A percentile compares a stretch with the other conserved stretches of the same genome.
These are phyloP conservation scores for Homarus americanus DNA, from an alignment of 1,140 invertebrate species.

Conservation along the genomic window DNA sequence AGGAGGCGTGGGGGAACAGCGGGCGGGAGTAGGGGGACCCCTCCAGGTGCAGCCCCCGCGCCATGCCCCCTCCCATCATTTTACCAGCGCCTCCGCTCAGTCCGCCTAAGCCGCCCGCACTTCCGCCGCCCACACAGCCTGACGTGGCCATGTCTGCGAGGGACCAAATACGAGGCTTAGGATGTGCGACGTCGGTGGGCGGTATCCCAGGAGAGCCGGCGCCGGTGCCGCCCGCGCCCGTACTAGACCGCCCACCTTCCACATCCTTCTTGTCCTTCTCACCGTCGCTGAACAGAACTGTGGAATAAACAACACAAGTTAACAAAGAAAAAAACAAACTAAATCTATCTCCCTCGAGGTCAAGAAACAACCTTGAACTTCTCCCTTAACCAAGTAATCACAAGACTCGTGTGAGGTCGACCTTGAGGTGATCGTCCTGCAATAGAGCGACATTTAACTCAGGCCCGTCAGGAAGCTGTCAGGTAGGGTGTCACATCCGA, in stretches of 20 bases:
- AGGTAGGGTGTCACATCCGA: no score
- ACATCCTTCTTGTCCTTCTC: constrained; percentile 72
- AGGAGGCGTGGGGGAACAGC: constrained; percentile 66
- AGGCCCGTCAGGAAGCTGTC: no score
- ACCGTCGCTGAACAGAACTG: constrained; percentile 70
- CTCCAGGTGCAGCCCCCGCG: constrained; percentile 71
- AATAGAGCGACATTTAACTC: no score
- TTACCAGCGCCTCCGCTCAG: constrained; percentile 58
- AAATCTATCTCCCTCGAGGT: no score
- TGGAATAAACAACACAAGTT: not conserved
- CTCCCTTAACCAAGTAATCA: no score
- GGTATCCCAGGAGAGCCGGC: constrained; percentile 60
- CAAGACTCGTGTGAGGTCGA: no score
- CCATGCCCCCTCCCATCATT: constrained; percentile 65
- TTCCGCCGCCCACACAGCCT: constrained; percentile 64
- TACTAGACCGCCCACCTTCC: constrained; percentile 36
- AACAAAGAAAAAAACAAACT: no score
- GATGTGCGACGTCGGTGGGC: constrained; percentile 70
- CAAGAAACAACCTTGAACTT: no score
- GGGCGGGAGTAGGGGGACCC: constrained; percentile 70
- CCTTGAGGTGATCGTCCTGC: no score
- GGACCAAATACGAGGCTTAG: constrained; percentile 94
- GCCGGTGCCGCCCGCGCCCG: constrained; percentile 42
- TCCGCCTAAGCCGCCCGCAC: constrained; percentile 44
- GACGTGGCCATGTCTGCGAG: constrained; percentile 90